phyloP scores from a whole-genome alignment of 2,888 invertebrate genomes.

The Steinernema hermaphroditum region DNA sequence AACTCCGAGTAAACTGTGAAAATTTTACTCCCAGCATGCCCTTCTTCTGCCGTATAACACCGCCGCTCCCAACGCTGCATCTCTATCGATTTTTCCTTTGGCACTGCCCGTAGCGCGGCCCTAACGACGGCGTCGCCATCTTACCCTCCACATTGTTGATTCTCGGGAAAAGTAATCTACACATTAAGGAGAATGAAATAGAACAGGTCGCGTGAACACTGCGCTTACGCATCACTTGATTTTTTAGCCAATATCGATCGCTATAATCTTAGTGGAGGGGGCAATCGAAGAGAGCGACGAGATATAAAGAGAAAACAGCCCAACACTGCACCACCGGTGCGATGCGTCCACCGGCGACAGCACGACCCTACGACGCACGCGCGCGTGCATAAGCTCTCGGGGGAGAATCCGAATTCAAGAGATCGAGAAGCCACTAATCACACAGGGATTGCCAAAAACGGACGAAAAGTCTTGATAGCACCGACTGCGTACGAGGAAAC shows the following conservation, averaged over 20 bases:
- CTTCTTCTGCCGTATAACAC: slow-evolving; percentile 12
- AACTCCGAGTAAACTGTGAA: neutral
- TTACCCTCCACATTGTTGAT: slow-evolving; percentile 5
- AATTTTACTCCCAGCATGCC: neutral
- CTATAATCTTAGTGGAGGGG: slow-evolving; percentile 15
- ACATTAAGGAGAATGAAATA: neutral
- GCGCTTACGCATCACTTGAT: slow-evolving; percentile 9
- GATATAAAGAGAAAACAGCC: slow-evolving; percentile 27
- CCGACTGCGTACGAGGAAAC: slow-evolving; percentile 1
- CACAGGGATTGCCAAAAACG: neutral
- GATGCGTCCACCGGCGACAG: slow-evolving; percentile 23
- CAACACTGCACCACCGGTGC: slow-evolving; percentile 14
- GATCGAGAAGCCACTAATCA: neutral
- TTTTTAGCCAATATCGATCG: slow-evolving; percentile 25
- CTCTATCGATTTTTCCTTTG: slow-evolving; percentile 6
- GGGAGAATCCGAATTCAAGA: slow-evolving; percentile 3
- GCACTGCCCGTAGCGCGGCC: neutral
- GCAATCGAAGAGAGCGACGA: slow-evolving; percentile 21
- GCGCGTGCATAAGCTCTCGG: neutral
- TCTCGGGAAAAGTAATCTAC: neutral
- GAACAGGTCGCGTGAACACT: neutral
- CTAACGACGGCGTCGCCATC: neutral
- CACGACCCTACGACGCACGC: slow-evolving; percentile 4
- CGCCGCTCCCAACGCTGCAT: slow-evolving; percentile 5
- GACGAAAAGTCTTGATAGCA: neutral